Evolutionary conservation across 1,140 invertebrate species (phyloP).

Genomic region (Cepaea nemoralis): DNA sequence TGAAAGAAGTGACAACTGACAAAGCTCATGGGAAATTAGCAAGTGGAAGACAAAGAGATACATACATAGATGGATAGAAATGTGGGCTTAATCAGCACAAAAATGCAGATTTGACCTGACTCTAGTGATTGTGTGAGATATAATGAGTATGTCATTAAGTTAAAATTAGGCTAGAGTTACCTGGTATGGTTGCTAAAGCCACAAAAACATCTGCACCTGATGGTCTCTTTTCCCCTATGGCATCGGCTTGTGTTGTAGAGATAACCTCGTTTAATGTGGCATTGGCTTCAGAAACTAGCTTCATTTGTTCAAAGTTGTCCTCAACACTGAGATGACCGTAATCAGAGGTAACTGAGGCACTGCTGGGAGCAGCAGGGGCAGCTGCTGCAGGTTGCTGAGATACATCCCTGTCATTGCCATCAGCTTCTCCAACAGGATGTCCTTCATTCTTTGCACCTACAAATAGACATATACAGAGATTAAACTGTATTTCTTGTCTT

Average conservation of each 20-base stretch:
- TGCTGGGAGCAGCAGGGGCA: background rate
- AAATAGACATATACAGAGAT: background rate
- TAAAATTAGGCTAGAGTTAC: background rate
- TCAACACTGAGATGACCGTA: background rate
- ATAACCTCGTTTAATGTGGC: background rate
- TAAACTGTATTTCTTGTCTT: background rate
- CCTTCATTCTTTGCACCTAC: background rate
- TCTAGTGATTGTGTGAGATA: no score
- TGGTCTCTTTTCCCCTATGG: background rate
- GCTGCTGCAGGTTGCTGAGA: background rate
- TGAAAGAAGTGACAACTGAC: no score
- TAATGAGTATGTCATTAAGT: no score
- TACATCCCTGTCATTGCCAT: background rate
- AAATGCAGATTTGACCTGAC: no score
- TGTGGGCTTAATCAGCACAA: no score
- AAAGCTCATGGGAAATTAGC: no score
- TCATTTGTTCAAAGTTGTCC: background rate
- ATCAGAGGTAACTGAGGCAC: background rate
- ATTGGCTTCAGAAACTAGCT: background rate
- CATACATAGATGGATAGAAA: no score
- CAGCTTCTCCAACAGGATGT: background rate
- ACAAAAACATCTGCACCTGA: slow-evolving; percentile 38
- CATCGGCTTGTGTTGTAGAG: background rate
- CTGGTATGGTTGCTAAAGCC: slow-evolving; percentile 44
- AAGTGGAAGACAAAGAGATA: no score